Conservation (phyloP, 53 echinoderm and acorn worm species). For the Antedon mediterranea region DNA sequence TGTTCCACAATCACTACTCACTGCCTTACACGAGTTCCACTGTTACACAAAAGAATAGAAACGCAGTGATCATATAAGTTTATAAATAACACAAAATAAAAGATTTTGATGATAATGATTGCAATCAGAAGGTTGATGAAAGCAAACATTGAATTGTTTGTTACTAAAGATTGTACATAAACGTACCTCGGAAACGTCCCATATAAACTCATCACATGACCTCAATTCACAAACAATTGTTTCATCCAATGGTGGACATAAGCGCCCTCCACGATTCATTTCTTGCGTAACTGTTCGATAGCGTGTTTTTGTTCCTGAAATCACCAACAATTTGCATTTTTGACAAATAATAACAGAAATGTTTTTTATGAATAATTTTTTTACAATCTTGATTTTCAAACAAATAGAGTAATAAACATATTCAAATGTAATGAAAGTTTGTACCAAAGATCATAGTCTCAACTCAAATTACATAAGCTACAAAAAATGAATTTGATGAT, state of each 20-base stretch:
- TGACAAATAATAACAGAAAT: too few species aligned
- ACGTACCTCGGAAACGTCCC: slow-evolving; percentile 61
- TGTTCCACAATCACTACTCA: slow-evolving; percentile 45
- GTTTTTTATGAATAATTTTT: too few species aligned
- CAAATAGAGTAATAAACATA: too few species aligned
- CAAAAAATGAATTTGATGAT: too few species aligned
- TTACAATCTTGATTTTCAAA: too few species aligned
- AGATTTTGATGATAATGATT: not conserved
- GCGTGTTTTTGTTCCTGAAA: slow-evolving; percentile 45
- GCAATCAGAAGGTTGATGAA: too few species aligned
- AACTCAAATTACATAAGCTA: too few species aligned
- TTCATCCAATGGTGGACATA: slow-evolving; percentile 57
- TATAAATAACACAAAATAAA: not conserved
- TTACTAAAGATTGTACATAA: too few species aligned
- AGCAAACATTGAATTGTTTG: too few species aligned
- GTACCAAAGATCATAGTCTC: too few species aligned
- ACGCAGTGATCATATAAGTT: not conserved
- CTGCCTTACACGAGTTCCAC: slow-evolving; percentile 55
- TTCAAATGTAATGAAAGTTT: too few species aligned
- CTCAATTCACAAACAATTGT: slow-evolving; percentile 55
- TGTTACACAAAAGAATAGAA: slow-evolving; percentile 5
- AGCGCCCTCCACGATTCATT: slow-evolving; percentile 36
- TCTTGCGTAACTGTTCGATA: slow-evolving; percentile 21
- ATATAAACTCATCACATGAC: slow-evolving; percentile 66
- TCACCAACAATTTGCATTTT: not conserved